Conservation (phyloP, 2,797 vertebrate species). For the Chelon labrosus region DNA sequence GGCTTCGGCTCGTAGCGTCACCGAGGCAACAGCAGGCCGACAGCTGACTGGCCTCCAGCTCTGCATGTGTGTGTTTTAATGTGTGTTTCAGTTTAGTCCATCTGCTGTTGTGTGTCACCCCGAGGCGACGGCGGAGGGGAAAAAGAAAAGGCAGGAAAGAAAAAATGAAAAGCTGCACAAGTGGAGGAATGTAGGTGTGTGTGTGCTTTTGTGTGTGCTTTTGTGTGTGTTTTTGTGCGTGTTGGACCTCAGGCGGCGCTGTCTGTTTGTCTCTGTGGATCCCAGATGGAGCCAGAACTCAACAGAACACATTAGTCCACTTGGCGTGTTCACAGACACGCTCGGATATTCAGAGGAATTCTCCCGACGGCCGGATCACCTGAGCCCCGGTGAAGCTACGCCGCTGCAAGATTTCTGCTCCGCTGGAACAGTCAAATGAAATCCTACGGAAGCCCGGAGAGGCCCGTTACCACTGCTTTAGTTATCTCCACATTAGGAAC, state of each 20-base stretch:
- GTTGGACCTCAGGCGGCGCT: slow-evolving; percentile 62
- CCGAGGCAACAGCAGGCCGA: slow-evolving; percentile 63
- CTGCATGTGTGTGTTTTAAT: slow-evolving; percentile 14
- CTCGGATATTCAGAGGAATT: slow-evolving; percentile 56
- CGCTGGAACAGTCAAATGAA: slow-evolving; percentile 44
- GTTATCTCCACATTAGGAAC: slow-evolving; percentile 21
- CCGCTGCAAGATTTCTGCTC: slow-evolving; percentile 65
- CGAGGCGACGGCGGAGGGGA: slow-evolving; percentile 51
- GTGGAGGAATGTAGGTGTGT: slow-evolving; percentile 27
- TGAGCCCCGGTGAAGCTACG: slow-evolving; percentile 60
- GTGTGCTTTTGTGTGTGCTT: slow-evolving; percentile 18
- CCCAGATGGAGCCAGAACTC: slow-evolving; percentile 80
- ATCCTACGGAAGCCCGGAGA: slow-evolving; percentile 54
- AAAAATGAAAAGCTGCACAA: slow-evolving; percentile 59
- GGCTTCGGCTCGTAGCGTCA: too few species aligned
- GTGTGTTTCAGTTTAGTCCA: slow-evolving; percentile 62
- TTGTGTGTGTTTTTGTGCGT: slow-evolving; percentile 32
- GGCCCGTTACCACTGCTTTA: slow-evolving; percentile 45
- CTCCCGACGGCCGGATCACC: slow-evolving; percentile 74
- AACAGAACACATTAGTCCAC: slow-evolving; percentile 77
- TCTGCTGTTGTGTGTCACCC: slow-evolving; percentile 74
- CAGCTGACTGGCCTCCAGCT: slow-evolving; percentile 78
- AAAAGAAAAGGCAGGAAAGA: slow-evolving; percentile 34
- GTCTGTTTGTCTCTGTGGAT: slow-evolving; percentile 64
- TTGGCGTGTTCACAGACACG: slow-evolving; percentile 70